Conservation (phyloP, 1,140 invertebrate genomes). For the Cecropterus lyciades region DNA sequence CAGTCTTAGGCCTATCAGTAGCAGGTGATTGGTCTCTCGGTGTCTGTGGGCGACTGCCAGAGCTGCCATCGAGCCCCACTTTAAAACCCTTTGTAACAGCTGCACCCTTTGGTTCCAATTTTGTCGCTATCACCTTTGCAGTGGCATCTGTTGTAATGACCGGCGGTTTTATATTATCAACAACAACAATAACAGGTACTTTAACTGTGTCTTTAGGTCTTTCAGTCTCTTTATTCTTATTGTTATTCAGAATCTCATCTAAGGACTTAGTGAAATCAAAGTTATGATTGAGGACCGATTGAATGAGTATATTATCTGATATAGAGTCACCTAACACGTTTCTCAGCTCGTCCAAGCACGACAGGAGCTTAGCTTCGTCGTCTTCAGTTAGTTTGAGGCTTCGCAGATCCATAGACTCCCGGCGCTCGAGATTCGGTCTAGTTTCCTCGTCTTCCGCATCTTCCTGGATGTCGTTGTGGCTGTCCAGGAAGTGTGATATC, state of each 20-base stretch:
- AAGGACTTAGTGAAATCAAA: constrained; percentile 90
- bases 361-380: constrained; percentile 90
- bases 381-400: constrained; percentile 85
- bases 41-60: constrained; percentile 64
- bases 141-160: constrained; percentile 61
- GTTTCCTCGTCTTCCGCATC: constrained; percentile 85
- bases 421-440: constrained; percentile 58
- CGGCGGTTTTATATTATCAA: constrained; percentile 41
- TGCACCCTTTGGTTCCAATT: constrained; percentile 63
- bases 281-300: constrained; percentile 82
- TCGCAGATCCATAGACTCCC: constrained; percentile 77
- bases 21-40: constrained; percentile 87
- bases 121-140: constrained; percentile 70
- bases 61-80: constrained; percentile 59
- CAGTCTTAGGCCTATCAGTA: constrained; percentile 82
- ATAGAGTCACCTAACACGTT: constrained; percentile 92
- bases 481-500: constrained; percentile 89
- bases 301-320: constrained; percentile 88
- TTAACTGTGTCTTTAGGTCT: constrained; percentile 68
- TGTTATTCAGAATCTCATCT: constrained; percentile 88
- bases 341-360: constrained; percentile 93
- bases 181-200: constrained; percentile 13
- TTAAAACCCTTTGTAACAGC: constrained; percentile 80
- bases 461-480: constrained; percentile 90
- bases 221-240: constrained; percentile 47